phyloP scores from a whole-genome alignment of 2,888 invertebrate genomes.

The Nomada fucata region DNA sequence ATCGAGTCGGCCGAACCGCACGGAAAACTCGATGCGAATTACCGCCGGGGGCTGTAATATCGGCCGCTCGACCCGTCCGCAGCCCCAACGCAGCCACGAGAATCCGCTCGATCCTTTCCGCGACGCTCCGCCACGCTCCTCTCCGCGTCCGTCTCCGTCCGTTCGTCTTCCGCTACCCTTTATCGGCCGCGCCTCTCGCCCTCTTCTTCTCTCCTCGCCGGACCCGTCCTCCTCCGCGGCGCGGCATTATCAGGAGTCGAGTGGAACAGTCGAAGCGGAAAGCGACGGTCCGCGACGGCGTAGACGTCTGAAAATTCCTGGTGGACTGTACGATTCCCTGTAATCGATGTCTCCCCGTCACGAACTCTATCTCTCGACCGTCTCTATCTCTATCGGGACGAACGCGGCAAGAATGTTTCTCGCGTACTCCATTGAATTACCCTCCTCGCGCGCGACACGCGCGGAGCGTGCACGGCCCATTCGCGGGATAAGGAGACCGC shows the following conservation, averaged over 20 bases:
- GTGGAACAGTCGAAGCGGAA: conserved; percentile 25
- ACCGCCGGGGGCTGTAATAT: conserved; percentile 71
- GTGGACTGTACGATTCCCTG: conserved; percentile 6
- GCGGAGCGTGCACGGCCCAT: not conserved
- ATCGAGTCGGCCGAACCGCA: conserved; percentile 65
- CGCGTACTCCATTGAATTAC: conserved; percentile 51
- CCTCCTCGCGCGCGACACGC: conserved; percentile 52
- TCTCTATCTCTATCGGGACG: no score
- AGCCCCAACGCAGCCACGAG: conserved; percentile 39
- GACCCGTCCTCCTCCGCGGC: not conserved
- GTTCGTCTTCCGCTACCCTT: conserved; percentile 3
- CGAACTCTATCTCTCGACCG: conserved; percentile 11
- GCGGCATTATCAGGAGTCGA: conserved; percentile 38
- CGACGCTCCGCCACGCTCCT: conserved; percentile 24
- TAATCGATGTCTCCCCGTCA: conserved; percentile 51
- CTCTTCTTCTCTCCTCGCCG: not conserved
- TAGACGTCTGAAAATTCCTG: conserved; percentile 35
- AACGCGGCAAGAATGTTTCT: conserved; percentile 42
- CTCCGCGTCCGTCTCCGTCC: conserved; percentile 37
- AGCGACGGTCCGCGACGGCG: conserved; percentile 15
- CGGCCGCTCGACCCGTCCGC: conserved; percentile 61
- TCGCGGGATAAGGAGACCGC: not conserved
- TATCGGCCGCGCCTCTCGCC: not conserved
- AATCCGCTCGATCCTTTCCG: conserved; percentile 56
- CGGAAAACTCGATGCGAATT: conserved; percentile 75